Conservation (phyloP, 2,888 invertebrate species). For the Heteromurus nitidus region DNA sequence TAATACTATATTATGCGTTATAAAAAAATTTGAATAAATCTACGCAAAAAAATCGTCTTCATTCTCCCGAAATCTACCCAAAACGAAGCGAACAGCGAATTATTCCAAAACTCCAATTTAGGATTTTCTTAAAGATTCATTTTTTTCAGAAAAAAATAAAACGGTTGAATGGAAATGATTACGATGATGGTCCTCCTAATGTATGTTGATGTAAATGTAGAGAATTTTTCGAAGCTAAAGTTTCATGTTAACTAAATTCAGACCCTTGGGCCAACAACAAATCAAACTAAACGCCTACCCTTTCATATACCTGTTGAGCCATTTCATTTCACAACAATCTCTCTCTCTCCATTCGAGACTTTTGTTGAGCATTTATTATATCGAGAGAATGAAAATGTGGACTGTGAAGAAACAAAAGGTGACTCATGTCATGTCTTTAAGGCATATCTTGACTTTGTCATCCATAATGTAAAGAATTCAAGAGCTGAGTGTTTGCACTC, state of each 20-base stretch:
- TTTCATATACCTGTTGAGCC: no score
- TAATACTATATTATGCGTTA: no score
- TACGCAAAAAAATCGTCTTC: conserved; percentile 2
- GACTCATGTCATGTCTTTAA: conserved; percentile 47
- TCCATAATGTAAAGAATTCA: conserved; percentile 19
- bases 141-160: conserved; percentile 14
- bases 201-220: conserved; percentile 17
- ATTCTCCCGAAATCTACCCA: not conserved
- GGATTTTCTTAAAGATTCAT: conserved; percentile 8
- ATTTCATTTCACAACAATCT: conserved; percentile 11
- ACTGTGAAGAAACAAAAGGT: conserved; percentile 33
- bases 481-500: not conserved
- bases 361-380: conserved; percentile 9
- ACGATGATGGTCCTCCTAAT: not conserved
- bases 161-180: conserved; percentile 1
- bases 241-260: conserved; percentile 28
- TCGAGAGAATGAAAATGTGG: conserved; percentile 28
- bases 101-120: conserved; percentile 26
- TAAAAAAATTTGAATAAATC: conserved; percentile 26
- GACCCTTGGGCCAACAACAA: conserved; percentile 55
- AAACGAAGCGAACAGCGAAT: not conserved
- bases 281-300: conserved; percentile 57
- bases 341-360: conserved; percentile 15
- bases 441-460: conserved; percentile 36
- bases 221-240: not conserved